A percentile compares a stretch with the other conserved stretches of the same genome.
Conservation (phyloP, 2,113 vertebrate species). For the Cariama cristata region DNA sequence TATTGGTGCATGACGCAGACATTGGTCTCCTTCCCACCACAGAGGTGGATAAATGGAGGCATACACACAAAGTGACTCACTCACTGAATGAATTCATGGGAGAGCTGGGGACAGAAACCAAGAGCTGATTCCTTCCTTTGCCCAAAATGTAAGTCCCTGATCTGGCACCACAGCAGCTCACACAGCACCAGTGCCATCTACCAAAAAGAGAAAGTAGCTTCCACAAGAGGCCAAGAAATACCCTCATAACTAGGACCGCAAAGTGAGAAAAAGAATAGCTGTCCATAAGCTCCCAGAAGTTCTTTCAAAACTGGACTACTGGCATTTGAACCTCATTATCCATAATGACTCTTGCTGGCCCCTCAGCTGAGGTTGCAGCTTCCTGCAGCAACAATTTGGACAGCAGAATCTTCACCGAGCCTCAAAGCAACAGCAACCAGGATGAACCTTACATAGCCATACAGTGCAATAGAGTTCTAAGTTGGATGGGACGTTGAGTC, state of each 20-base stretch:
- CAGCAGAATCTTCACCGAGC: neutral
- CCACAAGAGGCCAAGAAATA: neutral
- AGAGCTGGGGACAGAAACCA: neutral
- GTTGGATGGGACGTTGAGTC: neutral
- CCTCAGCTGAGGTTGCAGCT: neutral
- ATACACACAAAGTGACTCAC: neutral
- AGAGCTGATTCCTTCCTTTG: neutral
- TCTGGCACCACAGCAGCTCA: neutral
- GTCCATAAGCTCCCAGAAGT: neutral
- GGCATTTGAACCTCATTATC: neutral
- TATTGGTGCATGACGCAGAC: neutral
- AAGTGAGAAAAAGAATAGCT: neutral
- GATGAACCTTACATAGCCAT: neutral
- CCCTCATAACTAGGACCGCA: neutral
- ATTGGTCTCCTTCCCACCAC: neutral
- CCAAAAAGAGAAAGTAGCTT: neutral
- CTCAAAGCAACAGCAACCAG: neutral
- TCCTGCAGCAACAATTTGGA: neutral
- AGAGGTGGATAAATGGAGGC: neutral
- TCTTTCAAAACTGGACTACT: neutral
- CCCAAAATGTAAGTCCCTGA: neutral
- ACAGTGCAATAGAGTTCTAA: neutral
- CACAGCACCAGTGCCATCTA: neutral
- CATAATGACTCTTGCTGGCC: neutral
- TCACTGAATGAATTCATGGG: neutral